Conservation (phyloP, 2,113 vertebrate species). For the Piprites chloris region DNA sequence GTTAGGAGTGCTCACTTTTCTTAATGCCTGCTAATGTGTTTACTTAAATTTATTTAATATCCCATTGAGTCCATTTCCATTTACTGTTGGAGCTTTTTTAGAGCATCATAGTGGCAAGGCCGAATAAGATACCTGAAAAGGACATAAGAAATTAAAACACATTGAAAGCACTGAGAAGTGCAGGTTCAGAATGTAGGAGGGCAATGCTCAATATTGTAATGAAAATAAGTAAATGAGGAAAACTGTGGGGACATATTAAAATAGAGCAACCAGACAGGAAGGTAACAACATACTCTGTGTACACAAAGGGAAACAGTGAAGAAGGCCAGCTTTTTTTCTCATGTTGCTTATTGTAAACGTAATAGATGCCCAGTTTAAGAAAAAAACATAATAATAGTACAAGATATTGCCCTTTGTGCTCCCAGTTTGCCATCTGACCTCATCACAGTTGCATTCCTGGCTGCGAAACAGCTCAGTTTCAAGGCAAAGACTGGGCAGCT, state of each 20-base stretch:
- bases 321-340: background rate
- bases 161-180: background rate
- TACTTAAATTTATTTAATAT: constrained; percentile 40
- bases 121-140: background rate
- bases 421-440: background rate
- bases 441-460: background rate
- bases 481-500: background rate
- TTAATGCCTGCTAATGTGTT: constrained; percentile 46
- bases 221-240: background rate
- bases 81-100: background rate
- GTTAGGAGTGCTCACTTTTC: constrained; percentile 29
- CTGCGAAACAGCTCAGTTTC: background rate
- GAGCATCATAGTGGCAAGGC: background rate
- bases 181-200: background rate
- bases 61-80: background rate
- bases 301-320: background rate
- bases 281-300: background rate
- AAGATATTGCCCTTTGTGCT: background rate
- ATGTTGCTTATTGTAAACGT: background rate
- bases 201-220: background rate
- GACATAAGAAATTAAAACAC: background rate
- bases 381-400: background rate
- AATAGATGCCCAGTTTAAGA: background rate
- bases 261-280: background rate
- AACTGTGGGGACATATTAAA: background rate